These are phyloP conservation scores for Phyllotreta striolata DNA, from an alignment of 2,888 invertebrate species.

Conservation along the genomic window DNA sequence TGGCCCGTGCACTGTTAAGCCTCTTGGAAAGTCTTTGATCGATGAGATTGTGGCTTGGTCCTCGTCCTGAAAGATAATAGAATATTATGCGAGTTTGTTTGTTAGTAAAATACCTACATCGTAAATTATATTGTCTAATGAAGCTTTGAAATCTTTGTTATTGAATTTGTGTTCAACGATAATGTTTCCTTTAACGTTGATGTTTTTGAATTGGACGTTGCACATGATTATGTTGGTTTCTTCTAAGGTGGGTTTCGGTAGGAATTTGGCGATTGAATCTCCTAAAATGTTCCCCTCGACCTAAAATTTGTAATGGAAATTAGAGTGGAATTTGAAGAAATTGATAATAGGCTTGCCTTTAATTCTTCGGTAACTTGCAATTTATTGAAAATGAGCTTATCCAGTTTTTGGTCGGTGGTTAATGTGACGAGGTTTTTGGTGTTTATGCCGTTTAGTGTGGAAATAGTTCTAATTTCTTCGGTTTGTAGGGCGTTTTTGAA, in stretches of 20 bases:
- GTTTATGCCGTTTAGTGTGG: conserved; percentile 62
- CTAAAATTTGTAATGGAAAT: conserved; percentile 52
- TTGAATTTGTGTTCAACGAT: conserved; percentile 61
- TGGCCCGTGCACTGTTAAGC: conserved; percentile 58
- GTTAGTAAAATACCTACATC: conserved; percentile 46
- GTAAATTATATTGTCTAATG: conserved; percentile 63
- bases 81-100: neutral
- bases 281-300: conserved; percentile 63
- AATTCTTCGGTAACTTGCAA: conserved; percentile 63
- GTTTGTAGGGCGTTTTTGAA: conserved; percentile 60
- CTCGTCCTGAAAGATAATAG: conserved; percentile 48
- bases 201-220: conserved; percentile 61
- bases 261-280: conserved; percentile 57
- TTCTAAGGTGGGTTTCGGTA: conserved; percentile 62
- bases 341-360: conserved; percentile 55
- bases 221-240: conserved; percentile 59
- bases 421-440: conserved; percentile 63
- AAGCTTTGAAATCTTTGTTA: conserved; percentile 54
- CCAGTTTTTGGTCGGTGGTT: conserved; percentile 59
- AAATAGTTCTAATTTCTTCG: conserved; percentile 55
- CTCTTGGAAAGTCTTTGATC: conserved; percentile 61
- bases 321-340: neutral
- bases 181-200: conserved; percentile 64
- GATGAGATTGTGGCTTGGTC: conserved; percentile 58
- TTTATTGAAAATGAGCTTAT: conserved; percentile 64